Evolutionary conservation across 2,113 vertebrate genomes (phyloP).

Genomic region (Marcusenius ussheri): DNA sequence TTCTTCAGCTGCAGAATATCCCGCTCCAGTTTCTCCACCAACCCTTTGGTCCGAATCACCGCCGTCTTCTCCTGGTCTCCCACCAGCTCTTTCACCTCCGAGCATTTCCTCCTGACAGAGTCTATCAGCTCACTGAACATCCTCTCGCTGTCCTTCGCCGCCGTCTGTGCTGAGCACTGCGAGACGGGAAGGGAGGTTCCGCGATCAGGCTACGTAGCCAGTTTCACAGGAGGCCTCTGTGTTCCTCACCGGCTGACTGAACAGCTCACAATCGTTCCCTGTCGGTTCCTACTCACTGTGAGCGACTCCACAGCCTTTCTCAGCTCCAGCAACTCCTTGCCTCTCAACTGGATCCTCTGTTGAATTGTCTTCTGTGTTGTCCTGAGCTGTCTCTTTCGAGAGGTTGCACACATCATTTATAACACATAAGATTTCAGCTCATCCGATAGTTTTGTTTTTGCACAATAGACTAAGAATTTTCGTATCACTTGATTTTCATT

Average conservation of each 20-base stretch:
- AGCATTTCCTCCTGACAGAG: background rate
- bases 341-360: background rate
- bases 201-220: background rate
- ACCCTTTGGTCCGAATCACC: background rate
- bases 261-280: background rate
- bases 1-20: conserved; percentile 20
- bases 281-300: background rate
- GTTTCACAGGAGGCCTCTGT: background rate
- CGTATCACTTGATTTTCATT: background rate
- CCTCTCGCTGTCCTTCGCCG: conserved; percentile 11
- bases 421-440: background rate
- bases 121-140: conserved; percentile 15
- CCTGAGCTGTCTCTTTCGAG: background rate
- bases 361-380: background rate
- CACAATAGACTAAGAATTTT: background rate
- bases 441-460: background rate
- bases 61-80: background rate
- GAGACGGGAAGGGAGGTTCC: no score
- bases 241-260: background rate
- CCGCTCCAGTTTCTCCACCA: background rate
- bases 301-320: background rate
- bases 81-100: conserved; percentile 17
- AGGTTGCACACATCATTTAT: background rate
- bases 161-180: conserved; percentile 14
- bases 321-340: background rate